These are phyloP conservation scores for Thryonomys swinderianus DNA, from an alignment of 2,113 vertebrate genomes.

Conservation along the genomic window DNA sequence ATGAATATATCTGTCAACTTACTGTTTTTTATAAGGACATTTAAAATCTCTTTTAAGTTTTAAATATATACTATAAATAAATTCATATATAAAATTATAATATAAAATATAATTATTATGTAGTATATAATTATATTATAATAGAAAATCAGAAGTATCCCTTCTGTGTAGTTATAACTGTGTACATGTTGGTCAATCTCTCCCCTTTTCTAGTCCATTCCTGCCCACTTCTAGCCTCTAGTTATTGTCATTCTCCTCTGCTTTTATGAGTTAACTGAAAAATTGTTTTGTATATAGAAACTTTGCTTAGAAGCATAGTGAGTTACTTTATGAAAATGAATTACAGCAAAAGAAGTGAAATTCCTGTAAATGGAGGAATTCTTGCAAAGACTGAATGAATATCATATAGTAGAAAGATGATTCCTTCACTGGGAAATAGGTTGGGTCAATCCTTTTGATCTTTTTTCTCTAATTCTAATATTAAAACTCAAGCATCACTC, in stretches of 20 bases:
- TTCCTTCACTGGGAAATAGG: neutral
- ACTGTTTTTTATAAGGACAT: neutral
- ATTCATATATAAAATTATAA: neutral
- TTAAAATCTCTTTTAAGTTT: neutral
- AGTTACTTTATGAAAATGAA: neutral
- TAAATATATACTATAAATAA: neutral
- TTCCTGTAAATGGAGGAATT: neutral
- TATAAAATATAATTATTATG: neutral
- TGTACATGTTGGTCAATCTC: neutral
- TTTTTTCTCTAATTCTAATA: neutral
- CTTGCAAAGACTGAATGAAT: neutral
- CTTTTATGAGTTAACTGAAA: neutral
- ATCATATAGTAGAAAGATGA: neutral
- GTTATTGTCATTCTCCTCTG: neutral
- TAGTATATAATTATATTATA: no score
- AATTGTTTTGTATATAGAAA: slow-evolving; percentile 10
- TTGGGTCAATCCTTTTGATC: neutral
- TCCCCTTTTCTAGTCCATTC: neutral
- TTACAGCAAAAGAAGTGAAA: neutral
- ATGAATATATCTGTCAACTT: neutral
- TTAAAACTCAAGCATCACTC: neutral
- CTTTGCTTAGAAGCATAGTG: neutral
- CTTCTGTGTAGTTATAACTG: neutral
- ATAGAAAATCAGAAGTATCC: neutral
- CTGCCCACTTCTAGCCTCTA: no score